Evolutionary conservation across 2,888 invertebrate species (phyloP).

Genomic region (Protula sp.): DNA sequence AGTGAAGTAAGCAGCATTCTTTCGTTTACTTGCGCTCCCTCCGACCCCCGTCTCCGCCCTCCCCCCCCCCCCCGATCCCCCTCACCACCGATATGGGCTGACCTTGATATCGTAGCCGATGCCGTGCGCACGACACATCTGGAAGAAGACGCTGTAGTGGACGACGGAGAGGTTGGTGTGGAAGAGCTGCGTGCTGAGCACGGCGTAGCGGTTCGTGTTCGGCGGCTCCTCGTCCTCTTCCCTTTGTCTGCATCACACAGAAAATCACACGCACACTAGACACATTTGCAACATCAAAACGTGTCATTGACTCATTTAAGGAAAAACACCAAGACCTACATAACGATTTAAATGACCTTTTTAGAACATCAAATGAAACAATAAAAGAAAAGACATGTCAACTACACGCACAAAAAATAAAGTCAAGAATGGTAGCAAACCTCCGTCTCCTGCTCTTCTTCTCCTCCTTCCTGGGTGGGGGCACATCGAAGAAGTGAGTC

Average conservation of each 20-base stretch:
- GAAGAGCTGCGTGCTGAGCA: slow-evolving; percentile 46
- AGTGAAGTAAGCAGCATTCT: background rate
- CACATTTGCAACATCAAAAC: too few relatives aligned
- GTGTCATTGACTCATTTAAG: too few relatives aligned
- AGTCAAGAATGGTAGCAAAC: too few relatives aligned
- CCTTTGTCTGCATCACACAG: background rate
- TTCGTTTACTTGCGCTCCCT: too few relatives aligned
- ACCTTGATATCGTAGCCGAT: slow-evolving; percentile 54
- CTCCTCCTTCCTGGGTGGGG: slow-evolving; percentile 31
- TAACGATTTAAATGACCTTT: too few relatives aligned
- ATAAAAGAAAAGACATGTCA: too few relatives aligned
- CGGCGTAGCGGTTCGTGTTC: slow-evolving; percentile 44
- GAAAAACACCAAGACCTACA: too few relatives aligned
- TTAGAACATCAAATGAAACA: too few relatives aligned
- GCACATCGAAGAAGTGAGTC: slow-evolving; percentile 42
- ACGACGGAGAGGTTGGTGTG: slow-evolving; percentile 53
- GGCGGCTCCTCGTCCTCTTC: slow-evolving; percentile 2
- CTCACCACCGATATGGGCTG: slow-evolving; percentile 1
- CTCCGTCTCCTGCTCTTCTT: slow-evolving; percentile 22
- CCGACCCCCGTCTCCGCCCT: too few relatives aligned
- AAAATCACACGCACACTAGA: too few relatives aligned
- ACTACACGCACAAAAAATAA: too few relatives aligned
- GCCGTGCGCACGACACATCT: slow-evolving; percentile 54
- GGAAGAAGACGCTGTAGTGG: slow-evolving; percentile 55
- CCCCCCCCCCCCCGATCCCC: too few relatives aligned